Percentiles rank a stretch among this genome's conserved stretches.
Evolutionary conservation across 2,888 invertebrate genomes (phyloP).

Genomic region (Dasysyrphus albostriatus): DNA sequence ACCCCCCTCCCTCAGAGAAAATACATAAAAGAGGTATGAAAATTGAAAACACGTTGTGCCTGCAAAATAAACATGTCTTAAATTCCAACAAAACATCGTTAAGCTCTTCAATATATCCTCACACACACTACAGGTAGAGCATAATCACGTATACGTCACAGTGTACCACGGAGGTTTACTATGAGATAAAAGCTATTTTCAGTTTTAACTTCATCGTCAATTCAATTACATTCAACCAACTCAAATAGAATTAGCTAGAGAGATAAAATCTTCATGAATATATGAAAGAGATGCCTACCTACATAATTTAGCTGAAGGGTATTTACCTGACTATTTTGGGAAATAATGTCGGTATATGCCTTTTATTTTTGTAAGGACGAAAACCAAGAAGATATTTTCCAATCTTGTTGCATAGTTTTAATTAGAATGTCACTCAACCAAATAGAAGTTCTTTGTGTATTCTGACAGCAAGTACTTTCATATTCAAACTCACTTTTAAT

Average conservation of each 20-base stretch:
- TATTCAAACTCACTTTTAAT: slow-evolving; percentile 39
- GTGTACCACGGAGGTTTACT: not conserved
- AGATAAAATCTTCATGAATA: slow-evolving; percentile 2
- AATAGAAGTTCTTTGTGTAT: slow-evolving; percentile 21
- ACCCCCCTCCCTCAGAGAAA: not conserved
- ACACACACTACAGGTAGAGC: slow-evolving; percentile 2
- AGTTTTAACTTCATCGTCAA: slow-evolving; percentile 27
- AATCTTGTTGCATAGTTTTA: slow-evolving; percentile 18
- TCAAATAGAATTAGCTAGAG: slow-evolving; percentile 49
- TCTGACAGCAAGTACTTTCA: slow-evolving; percentile 33
- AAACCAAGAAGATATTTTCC: not conserved
- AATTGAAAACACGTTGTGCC: not conserved
- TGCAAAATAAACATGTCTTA: not conserved
- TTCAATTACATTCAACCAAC: slow-evolving; percentile 55
- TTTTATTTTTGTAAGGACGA: slow-evolving; percentile 1
- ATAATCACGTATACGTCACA: slow-evolving; percentile 29
- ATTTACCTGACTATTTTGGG: slow-evolving; percentile 3
- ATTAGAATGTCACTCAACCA: slow-evolving; percentile 56
- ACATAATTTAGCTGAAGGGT: not conserved
- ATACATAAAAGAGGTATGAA: not conserved
- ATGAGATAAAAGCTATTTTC: slow-evolving; percentile 10
- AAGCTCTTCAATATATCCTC: slow-evolving; percentile 5
- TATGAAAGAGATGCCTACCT: not conserved
- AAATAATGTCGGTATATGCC: not conserved
- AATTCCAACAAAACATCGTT: slow-evolving; percentile 6